These are phyloP conservation scores for Pseudococcus jackbeardsleyi DNA, from an alignment of 2,888 invertebrate species.

Conservation along the genomic window DNA sequence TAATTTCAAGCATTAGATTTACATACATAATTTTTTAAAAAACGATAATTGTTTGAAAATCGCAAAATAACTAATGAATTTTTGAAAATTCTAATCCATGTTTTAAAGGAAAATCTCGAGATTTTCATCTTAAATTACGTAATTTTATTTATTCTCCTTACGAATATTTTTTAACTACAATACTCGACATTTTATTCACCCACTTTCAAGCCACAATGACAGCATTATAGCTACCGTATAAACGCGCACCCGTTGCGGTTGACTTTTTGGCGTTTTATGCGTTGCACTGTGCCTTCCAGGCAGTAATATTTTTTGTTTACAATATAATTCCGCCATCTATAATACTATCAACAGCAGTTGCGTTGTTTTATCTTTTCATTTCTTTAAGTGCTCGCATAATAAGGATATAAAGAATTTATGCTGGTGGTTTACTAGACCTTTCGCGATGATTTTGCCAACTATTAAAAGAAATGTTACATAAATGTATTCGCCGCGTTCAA, in stretches of 20 bases:
- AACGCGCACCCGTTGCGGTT: conserved; percentile 25
- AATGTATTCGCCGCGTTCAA: conserved; percentile 27
- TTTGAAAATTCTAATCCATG: no score
- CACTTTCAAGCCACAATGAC: no score
- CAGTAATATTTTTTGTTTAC: conserved; percentile 50
- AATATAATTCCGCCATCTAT: conserved; percentile 50
- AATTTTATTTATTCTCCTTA: background rate
- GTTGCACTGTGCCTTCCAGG: conserved; percentile 3
- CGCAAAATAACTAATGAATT: no score
- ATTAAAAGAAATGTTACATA: conserved; percentile 35
- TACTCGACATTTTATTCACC: background rate
- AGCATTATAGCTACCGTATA: background rate
- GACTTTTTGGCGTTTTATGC: conserved; percentile 45
- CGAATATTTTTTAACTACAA: background rate
- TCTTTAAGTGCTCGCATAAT: conserved; percentile 55
- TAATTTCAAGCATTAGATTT: no score
- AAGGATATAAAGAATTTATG: conserved; percentile 53
- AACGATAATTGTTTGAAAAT: no score
- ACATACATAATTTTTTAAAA: no score
- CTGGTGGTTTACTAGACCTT: background rate
- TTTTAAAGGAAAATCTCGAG: no score
- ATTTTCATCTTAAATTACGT: no score
- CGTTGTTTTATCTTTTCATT: conserved; percentile 55
- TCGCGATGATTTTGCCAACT: conserved; percentile 44
- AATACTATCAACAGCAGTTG: conserved; percentile 55